Evolutionary conservation across 2,888 invertebrate species (phyloP), one percentile per base, ranked within the genome.

Genomic region (Glaucopsyche alexis): DNA sequence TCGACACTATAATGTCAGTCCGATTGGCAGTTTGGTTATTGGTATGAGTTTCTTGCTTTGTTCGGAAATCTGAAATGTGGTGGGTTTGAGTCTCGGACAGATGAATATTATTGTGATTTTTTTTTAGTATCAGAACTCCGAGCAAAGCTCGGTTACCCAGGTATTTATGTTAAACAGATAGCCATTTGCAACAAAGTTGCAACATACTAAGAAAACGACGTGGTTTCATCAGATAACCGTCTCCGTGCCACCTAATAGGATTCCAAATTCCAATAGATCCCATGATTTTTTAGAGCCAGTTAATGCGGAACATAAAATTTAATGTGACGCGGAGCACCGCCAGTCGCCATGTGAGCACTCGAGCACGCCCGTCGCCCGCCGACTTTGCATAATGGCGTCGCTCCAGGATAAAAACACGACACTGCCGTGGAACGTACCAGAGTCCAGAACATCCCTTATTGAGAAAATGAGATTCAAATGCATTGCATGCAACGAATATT

Each of bases 341-440:
- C 67, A 67, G 7, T n/a, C 16, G 40, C 45, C 67, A 67, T 16
- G 19, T 11, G 45, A 42, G 45, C 42, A 42, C 72, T 72, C 52
- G 72, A 72, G 72, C 72, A 72, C 72, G 72, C 50, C 52, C 64
- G 7, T 14, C 16, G 50, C 45, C 40, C 13, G 50, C 38, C 29
- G 14, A 13, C 40, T 72, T 72, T 67, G 72, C 66, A 72, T 72
- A 72, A 72, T 72, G 52, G 50, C 66, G 47, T 72, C 67, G 60
- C 29, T 7, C 13, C 13, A 29, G 60, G 47, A 47, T 47, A 8
- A 42, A 60, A 60, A 38, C 13, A 60, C 60, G 60, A 60, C 29
- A 47, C 47, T 11, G 60, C 60, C 60, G 29, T 38, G 60, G 60
- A 60, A 60, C 60, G 60, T 38, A 13, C 60, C 29, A 38, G 29